Evolutionary conservation across 2,888 invertebrate genomes (phyloP), one percentile per base, ranked within the genome.

Genomic region (Neocrepidodera transversa): DNA sequence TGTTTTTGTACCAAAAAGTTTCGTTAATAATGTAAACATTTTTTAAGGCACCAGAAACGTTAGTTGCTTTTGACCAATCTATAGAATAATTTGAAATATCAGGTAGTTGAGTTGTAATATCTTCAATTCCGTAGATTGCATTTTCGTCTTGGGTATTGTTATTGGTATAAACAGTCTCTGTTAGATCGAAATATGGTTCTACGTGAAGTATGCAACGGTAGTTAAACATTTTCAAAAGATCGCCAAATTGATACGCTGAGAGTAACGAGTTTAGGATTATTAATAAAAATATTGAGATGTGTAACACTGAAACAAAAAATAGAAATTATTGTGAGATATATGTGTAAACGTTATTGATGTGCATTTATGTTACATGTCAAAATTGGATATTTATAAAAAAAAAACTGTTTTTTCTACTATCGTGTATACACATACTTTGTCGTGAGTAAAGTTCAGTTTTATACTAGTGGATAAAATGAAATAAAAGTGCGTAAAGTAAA

Each of bases 121-220:
- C 17, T 23, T 38, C 23, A 6, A 2, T 23, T 17, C 1, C 14
- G n/a, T 18, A 10, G 6, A 8, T 38, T 38, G 4, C 17, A 16
- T 38, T 17, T 5, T 32, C 35, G 8, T 45, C 28, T 7, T 43
- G 32, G 6, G 47, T 36, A 13, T 36, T 43, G 30, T 55, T 45
- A 17, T 17, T 42, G n/a, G 17, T 13, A 8, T 45, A 35, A 13
- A 16, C 35, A 4, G 47, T 32, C 42, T 56, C 42, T 26, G 30
- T 40, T 28, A 57, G 14, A 10, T 42, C 35, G 3, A 57, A 42
- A 26, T 28, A 35, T 13, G 60, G 60, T 17, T 5, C 60, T 58
- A 20, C 72, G 65, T 59, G 67, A 14, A 75, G 61, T 10, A 75
- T 61, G 58, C 76, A 76, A 47, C 72, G 63, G 58, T 69, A 60